These are phyloP conservation scores for Trichonephila inaurata DNA, from an alignment of 1,140 invertebrate genomes.

Conservation along the genomic window DNA sequence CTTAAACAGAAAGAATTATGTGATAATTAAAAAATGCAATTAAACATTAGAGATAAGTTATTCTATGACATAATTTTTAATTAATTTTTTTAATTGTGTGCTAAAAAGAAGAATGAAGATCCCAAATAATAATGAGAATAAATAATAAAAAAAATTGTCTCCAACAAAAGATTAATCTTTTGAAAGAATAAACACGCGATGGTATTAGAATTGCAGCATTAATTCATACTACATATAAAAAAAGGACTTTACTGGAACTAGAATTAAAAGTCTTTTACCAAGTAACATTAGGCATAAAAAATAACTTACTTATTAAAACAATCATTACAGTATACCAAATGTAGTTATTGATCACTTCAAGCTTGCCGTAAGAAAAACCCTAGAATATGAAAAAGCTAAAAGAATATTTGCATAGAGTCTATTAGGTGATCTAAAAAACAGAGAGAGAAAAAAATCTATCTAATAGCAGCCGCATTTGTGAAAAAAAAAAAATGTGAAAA, in stretches of 20 bases:
- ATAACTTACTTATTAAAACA: slow-evolving; percentile 24
- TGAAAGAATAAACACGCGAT: not conserved
- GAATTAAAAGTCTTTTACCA: not conserved
- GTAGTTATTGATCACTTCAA: not conserved
- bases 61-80: not conserved
- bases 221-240: not conserved
- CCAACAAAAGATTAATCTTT: not conserved
- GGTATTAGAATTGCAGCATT: not conserved
- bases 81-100: not conserved
- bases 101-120: not conserved
- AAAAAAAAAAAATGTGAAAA: not conserved
- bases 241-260: not conserved
- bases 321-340: slow-evolving; percentile 1
- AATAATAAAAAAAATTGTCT: not conserved
- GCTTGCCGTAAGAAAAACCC: not conserved
- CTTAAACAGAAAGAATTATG: too few species aligned
- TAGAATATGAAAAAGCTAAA: slow-evolving; percentile 15
- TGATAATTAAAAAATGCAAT: not conserved
- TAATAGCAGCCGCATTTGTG: slow-evolving; percentile 8
- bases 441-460: not conserved
- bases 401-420: slow-evolving; percentile 52
- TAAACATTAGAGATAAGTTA: not conserved
- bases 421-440: slow-evolving; percentile 7
- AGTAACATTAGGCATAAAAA: not conserved
- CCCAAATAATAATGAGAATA: not conserved